A percentile compares a stretch with the other conserved stretches of the same genome.
Evolutionary conservation across 2,888 invertebrate genomes (phyloP).

Genomic region (Papilio gigon): DNA sequence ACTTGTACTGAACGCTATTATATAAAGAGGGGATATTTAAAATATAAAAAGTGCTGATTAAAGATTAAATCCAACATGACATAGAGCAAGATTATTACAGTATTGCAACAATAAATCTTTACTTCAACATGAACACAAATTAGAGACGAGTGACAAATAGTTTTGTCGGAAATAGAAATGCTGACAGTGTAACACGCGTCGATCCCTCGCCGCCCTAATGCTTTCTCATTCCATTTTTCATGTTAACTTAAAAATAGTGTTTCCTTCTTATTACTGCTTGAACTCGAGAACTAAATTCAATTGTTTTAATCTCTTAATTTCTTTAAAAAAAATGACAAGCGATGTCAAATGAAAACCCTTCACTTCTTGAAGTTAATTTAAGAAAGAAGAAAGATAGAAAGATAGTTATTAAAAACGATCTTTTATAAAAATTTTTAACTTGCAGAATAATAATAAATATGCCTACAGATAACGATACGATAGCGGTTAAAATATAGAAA

Average conservation of each 20-base stretch:
- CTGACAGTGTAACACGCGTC: conserved; percentile 76
- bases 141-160: conserved; percentile 79
- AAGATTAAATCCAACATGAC: conserved; percentile 37
- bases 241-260: conserved; percentile 73
- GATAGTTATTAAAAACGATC: too few relatives aligned
- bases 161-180: conserved; percentile 70
- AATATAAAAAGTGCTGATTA: conserved; percentile 1
- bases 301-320: background rate
- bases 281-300: background rate
- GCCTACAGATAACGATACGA: too few relatives aligned
- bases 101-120: conserved; percentile 69
- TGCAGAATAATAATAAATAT: too few relatives aligned
- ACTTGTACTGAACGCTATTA: too few relatives aligned
- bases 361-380: too few relatives aligned
- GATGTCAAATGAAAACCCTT: too few relatives aligned
- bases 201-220: conserved; percentile 65
- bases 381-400: too few relatives aligned
- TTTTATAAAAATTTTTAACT: too few relatives aligned
- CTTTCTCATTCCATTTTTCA: conserved; percentile 77
- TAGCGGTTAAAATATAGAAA: too few relatives aligned
- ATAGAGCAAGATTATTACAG: conserved; percentile 41
- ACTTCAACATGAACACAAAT: conserved; percentile 76
- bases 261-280: conserved; percentile 44
- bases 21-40: too few relatives aligned
- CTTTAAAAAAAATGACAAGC: background rate